Conservation (phyloP, 2,888 invertebrate species). For the Pyrrhia umbra region DNA sequence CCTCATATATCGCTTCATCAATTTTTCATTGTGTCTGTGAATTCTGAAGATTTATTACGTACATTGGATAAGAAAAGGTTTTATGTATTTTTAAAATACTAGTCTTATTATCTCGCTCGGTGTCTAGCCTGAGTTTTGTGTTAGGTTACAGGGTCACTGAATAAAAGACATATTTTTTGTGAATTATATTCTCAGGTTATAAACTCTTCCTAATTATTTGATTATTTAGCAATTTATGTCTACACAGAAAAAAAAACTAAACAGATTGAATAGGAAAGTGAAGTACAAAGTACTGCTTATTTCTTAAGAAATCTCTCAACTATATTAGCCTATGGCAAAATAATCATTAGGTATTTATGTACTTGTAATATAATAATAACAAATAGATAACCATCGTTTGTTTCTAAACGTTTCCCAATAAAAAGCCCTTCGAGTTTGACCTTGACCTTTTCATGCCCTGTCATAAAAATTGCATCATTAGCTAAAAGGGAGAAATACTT, state of each 20-base stretch:
- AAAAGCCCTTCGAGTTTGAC: neutral
- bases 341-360: no score
- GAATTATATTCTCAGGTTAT: neutral
- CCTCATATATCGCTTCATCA: conserved; percentile 1
- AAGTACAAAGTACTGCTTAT: no score
- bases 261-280: no score
- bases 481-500: conserved; percentile 53
- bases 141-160: neutral
- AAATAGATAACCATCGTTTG: neutral
- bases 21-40: conserved; percentile 12
- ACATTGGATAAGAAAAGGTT: neutral
- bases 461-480: conserved; percentile 57
- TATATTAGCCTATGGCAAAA: no score
- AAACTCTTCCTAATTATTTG: neutral
- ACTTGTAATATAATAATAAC: no score
- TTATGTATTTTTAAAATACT: conserved; percentile 3
- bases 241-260: no score
- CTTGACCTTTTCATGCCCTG: conserved; percentile 28
- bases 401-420: conserved; percentile 3
- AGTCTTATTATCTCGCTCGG: neutral
- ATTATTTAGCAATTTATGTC: no score
- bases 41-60: conserved; percentile 15
- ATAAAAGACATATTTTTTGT: neutral
- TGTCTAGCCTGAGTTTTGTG: neutral
- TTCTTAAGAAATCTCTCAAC: no score